Evolutionary conservation across 2,888 invertebrate genomes (phyloP), one percentile per base, ranked within the genome.

Genomic region (Perizoma flavofasciatum): DNA sequence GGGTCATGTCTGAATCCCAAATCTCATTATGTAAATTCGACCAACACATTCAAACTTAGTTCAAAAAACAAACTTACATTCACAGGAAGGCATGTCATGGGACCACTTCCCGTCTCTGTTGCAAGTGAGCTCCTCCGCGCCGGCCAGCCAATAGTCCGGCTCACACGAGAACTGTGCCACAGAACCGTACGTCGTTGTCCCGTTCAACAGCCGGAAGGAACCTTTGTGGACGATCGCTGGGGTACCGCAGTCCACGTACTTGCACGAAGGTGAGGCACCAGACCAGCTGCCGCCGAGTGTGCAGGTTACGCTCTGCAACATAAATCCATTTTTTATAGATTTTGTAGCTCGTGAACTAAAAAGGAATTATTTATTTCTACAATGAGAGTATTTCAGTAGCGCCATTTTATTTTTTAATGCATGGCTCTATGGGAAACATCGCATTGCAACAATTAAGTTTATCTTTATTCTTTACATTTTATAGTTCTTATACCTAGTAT

Each of bases 81-180:
- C 96, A 82, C 98, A 98, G n/a, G 95, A 93, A 0, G 97, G 97
- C 50, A 96, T 95, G 75, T 96, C 95, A 44, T 96, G 95, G 0
- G 96, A 96, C 97, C 97, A 98, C 79, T 96, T 96, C 8, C 97
- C 97, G 67, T 97, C 97, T 59, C 95, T 93, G 40, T 95, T 96
- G 81, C 98, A 98, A 22, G 93, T 94, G 48, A 97, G 93, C 22
- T 92, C 93, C 48, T 95, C 94, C 1, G 95, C 94, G 0, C 95
- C 95, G n/a, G 94, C 94, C 40, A 98, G 90, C 96, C 97, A 97
- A 82, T 97, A 95, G 83, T 98, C 97, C 11, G 94, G 93, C 49
- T 95, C 94, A 78, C 98, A 98, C 59, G 94, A 93, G 82, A 97
- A 98, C 76, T 95, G 95, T 0, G 96, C 95, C 34, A 95, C 79